These are phyloP conservation scores for Hystrix cristata DNA, from an alignment of 2,113 vertebrate genomes.

Conservation along the genomic window DNA sequence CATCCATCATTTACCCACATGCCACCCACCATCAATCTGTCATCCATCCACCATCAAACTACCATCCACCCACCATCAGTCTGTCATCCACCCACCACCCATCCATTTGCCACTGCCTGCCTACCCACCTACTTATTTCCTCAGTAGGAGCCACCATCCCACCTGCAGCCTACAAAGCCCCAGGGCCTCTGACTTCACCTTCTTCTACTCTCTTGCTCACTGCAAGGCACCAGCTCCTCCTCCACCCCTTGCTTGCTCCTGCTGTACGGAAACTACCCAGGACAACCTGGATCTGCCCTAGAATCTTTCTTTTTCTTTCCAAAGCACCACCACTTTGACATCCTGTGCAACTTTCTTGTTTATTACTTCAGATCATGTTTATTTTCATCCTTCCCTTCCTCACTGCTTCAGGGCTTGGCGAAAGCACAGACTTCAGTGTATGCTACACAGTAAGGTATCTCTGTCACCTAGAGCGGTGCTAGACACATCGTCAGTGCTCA, in stretches of 20 bases:
- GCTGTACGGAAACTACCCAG: not conserved
- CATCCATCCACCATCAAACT: not conserved
- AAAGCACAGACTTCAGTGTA: not conserved
- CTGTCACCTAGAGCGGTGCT: too few relatives aligned
- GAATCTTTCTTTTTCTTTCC: not conserved
- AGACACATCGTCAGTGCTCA: accelerated
- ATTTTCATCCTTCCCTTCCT: not conserved
- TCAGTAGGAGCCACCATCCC: accelerated
- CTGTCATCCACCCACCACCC: not conserved
- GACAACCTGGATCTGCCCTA: not conserved
- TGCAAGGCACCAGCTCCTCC: not conserved
- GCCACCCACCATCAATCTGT: not conserved
- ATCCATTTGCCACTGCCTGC: too few relatives aligned
- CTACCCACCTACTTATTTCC: too few relatives aligned
- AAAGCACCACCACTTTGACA: not conserved
- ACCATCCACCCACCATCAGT: not conserved
- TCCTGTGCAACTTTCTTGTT: accelerated
- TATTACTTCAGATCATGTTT: accelerated
- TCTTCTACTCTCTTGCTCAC: not conserved
- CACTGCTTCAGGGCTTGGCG: accelerated
- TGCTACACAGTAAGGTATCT: too few relatives aligned
- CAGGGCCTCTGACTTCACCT: not conserved
- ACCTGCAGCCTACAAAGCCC: not conserved
- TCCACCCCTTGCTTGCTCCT: not conserved
- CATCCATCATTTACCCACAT: not conserved